A percentile compares a stretch with the other conserved stretches of the same genome.
phyloP scores from a whole-genome alignment of 2,113 vertebrate genomes.

The Vireo altiloquus region DNA sequence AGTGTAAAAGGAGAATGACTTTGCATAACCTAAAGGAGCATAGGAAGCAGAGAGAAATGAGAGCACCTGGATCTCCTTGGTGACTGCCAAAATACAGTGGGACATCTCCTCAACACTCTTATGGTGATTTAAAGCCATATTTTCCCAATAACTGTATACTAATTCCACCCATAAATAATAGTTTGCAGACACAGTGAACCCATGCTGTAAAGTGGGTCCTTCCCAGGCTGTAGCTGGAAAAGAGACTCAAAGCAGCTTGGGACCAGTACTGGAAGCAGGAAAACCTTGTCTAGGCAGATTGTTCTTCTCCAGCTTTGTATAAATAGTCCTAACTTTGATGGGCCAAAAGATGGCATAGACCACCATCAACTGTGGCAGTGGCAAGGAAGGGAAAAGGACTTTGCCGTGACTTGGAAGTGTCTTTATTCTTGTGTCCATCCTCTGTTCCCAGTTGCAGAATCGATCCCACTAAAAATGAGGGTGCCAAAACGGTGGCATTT shows the following conservation, averaged over 20 bases:
- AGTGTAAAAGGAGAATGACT: background rate
- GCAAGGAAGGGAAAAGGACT: background rate
- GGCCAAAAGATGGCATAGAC: background rate
- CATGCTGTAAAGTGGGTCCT: background rate
- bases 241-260: background rate
- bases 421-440: background rate
- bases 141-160: background rate
- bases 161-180: background rate
- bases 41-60: background rate
- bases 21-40: background rate
- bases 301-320: background rate
- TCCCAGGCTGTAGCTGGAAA: background rate
- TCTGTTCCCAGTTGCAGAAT: background rate
- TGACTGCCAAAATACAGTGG: background rate
- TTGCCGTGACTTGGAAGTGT: background rate
- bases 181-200: background rate
- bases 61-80: background rate
- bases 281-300: background rate
- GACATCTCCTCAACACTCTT: background rate
- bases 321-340: background rate
- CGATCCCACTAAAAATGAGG: background rate
- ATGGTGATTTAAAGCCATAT: background rate
- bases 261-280: background rate
- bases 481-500: background rate
- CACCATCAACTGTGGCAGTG: background rate